Evolutionary conservation across 2,113 vertebrate genomes (phyloP).

Genomic region (Eidolon helvum): DNA sequence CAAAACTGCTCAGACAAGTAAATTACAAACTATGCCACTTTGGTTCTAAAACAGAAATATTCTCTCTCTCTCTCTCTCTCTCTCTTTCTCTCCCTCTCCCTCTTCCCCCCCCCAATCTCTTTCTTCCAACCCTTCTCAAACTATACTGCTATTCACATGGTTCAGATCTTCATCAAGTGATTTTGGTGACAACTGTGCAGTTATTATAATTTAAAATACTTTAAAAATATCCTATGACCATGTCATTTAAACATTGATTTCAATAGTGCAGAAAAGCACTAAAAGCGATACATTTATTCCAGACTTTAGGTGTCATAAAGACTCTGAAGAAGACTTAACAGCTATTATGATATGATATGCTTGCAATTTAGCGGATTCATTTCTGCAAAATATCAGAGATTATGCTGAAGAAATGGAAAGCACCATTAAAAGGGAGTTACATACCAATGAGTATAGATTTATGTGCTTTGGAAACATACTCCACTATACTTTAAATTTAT

Average conservation of each 20-base stretch:
- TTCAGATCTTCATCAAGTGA: neutral
- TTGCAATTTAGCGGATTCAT: neutral
- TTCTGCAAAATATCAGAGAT: neutral
- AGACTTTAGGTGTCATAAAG: neutral
- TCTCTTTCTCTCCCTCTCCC: neutral
- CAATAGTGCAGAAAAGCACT: neutral
- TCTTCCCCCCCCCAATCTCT: too few species aligned
- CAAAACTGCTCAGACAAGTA: neutral
- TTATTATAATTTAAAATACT: conserved; percentile 3
- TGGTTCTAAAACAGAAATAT: neutral
- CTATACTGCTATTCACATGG: neutral
- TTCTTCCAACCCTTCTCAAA: neutral
- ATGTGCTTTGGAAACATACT: neutral
- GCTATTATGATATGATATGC: neutral
- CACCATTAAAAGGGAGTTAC: conserved; percentile 10
- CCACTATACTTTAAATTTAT: conserved; percentile 9
- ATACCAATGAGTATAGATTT: neutral
- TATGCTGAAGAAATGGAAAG: conserved; percentile 33
- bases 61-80: neutral
- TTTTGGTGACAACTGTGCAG: neutral
- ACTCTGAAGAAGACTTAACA: neutral
- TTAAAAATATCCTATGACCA: neutral
- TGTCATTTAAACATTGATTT: neutral
- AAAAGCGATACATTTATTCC: neutral
- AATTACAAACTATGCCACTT: neutral